Conservation (phyloP, 2,888 invertebrate species). For the Omphaloscelis lunosa region DNA sequence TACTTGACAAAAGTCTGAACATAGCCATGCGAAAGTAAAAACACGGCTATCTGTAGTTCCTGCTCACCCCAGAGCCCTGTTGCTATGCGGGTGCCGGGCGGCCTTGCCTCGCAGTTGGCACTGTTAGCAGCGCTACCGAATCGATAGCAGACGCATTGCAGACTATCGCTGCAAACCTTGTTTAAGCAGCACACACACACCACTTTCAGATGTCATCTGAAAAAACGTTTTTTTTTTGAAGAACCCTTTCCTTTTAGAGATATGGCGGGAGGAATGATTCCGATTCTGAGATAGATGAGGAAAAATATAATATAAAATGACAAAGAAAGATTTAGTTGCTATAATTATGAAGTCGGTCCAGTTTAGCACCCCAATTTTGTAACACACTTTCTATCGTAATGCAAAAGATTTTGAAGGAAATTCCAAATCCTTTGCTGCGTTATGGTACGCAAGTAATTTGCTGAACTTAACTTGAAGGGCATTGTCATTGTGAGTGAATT, state of each 20-base stretch:
- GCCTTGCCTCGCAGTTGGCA: constrained; percentile 33
- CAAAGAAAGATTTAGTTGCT: background rate
- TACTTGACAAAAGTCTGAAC: background rate
- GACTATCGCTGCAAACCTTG: constrained; percentile 45
- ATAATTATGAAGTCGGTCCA: background rate
- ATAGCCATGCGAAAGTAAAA: background rate
- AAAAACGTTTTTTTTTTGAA: background rate
- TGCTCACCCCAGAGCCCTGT: background rate
- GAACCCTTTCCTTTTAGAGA: too few relatives aligned
- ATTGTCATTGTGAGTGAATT: background rate
- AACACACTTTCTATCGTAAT: too few relatives aligned
- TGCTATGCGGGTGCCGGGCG: constrained; percentile 2
- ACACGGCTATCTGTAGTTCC: constrained; percentile 3
- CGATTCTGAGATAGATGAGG: background rate
- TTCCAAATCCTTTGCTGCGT: background rate
- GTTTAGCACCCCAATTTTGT: too few relatives aligned
- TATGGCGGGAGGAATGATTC: background rate
- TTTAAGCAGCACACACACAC: background rate
- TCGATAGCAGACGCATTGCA: constrained; percentile 72
- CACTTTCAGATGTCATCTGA: background rate
- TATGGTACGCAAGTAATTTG: background rate
- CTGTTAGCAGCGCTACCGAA: constrained; percentile 63
- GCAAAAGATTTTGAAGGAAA: background rate
- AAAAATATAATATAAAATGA: too few relatives aligned
- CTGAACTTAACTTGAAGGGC: background rate